Conservation (phyloP, 2,888 invertebrate genomes). For the Corythucha ciliata region DNA sequence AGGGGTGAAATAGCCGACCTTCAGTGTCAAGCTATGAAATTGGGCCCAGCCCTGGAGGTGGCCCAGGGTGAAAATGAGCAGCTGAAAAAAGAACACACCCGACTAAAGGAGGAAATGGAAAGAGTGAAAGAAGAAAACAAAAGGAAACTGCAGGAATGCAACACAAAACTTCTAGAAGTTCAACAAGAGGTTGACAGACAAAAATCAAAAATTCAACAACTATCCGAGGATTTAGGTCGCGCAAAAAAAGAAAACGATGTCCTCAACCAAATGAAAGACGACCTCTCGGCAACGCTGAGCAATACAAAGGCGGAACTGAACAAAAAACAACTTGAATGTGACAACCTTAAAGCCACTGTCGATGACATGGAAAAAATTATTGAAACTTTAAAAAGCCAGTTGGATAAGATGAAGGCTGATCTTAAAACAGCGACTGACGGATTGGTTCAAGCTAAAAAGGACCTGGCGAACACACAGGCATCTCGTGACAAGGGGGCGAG, state of each 20-base stretch:
- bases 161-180: background rate
- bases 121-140: background rate
- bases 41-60: conserved; percentile 7
- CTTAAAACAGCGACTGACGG: conserved; percentile 8
- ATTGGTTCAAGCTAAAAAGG: too few species aligned
- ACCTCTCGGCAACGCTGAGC: conserved; percentile 2
- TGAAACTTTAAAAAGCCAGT: conserved; percentile 8
- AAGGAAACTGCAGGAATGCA: background rate
- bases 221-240: conserved; percentile 10
- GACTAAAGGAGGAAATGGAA: conserved; percentile 13
- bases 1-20: conserved; percentile 14
- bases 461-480: too few species aligned
- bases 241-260: conserved; percentile 5
- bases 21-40: conserved; percentile 15
- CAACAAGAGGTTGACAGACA: conserved; percentile 2
- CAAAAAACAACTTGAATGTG: conserved; percentile 15
- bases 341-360: background rate
- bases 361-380: conserved; percentile 15
- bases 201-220: conserved; percentile 1
- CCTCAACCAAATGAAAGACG: background rate
- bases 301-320: background rate
- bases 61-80: background rate
- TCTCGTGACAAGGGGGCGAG: background rate
- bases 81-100: background rate
- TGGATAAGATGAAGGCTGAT: conserved; percentile 9